Percentiles rank a stretch among this genome's conserved stretches.
Conservation (phyloP, 2,888 invertebrate species). For the Laothoe populi region DNA sequence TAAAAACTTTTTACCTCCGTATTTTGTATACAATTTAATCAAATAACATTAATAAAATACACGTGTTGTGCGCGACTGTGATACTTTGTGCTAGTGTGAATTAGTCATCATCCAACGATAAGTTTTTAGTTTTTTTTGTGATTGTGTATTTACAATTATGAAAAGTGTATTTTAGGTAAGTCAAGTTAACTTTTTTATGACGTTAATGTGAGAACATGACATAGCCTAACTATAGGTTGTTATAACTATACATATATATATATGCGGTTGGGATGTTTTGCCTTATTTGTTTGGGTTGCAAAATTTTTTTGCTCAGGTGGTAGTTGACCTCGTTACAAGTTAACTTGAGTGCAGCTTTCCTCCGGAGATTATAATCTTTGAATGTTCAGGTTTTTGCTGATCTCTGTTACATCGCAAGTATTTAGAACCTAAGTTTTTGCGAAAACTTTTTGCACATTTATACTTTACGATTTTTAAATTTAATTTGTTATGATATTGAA, state of each 20-base stretch:
- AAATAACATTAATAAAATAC: conserved; percentile 33
- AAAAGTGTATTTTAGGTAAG: conserved; percentile 23
- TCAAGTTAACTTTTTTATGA: not conserved
- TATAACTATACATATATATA: conserved; percentile 19
- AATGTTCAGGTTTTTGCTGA: not conserved
- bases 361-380: conserved; percentile 20
- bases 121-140: conserved; percentile 38
- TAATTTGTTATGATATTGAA: no score
- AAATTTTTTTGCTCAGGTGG: conserved; percentile 51
- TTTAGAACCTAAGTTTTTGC: no score
- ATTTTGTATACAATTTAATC: conserved; percentile 44
- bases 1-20: conserved; percentile 42
- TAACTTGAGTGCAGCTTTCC: conserved; percentile 27
- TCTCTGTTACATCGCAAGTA: not conserved
- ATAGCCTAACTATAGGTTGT: not conserved
- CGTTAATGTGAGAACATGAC: not conserved
- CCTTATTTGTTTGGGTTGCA: conserved; percentile 61
- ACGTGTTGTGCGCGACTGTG: conserved; percentile 60
- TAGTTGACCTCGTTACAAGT: conserved; percentile 58
- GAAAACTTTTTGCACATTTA: not conserved
- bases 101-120: conserved; percentile 27
- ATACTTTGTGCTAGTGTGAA: conserved; percentile 41
- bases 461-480: no score
- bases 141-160: conserved; percentile 26
- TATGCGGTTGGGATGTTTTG: conserved; percentile 42